Evolutionary conservation across 2,888 invertebrate genomes (phyloP).

Genomic region (Drosophila birchii): DNA sequence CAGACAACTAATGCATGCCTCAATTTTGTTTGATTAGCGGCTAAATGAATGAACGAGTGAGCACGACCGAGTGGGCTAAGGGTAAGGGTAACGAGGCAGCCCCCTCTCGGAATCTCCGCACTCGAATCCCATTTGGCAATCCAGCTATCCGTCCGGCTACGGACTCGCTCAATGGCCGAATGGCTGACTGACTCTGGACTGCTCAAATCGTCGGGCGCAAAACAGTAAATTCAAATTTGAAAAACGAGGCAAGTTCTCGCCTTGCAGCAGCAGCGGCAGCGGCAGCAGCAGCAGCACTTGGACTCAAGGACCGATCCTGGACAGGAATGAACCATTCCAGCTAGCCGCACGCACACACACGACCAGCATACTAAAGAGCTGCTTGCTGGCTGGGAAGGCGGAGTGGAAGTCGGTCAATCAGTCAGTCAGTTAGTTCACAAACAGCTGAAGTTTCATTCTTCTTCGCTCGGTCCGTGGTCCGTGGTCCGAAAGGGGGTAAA

Average conservation of each 20-base stretch:
- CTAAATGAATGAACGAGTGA: constrained; percentile 60
- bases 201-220: constrained; percentile 36
- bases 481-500: not conserved
- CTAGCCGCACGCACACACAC: constrained; percentile 39
- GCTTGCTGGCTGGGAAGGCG: constrained; percentile 18
- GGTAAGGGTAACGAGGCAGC: not conserved
- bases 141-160: constrained; percentile 1
- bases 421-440: constrained; percentile 57
- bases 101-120: constrained; percentile 1
- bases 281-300: constrained; percentile 1
- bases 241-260: constrained; percentile 51
- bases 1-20: constrained; percentile 60
- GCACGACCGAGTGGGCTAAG: constrained; percentile 8
- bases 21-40: constrained; percentile 65
- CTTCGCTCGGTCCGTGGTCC: not conserved
- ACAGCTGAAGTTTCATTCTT: constrained; percentile 51
- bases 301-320: constrained; percentile 21
- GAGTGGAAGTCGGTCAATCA: constrained; percentile 52
- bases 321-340: constrained; percentile 22
- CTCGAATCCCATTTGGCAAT: constrained; percentile 20
- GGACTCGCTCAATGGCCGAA: constrained; percentile 21
- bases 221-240: constrained; percentile 58
- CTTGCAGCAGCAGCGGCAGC: constrained; percentile 8
- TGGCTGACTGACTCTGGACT: constrained; percentile 46
- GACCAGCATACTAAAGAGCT: constrained; percentile 57